phyloP scores from a whole-genome alignment of 2,797 vertebrate species.

The Gallinago solitaria region DNA sequence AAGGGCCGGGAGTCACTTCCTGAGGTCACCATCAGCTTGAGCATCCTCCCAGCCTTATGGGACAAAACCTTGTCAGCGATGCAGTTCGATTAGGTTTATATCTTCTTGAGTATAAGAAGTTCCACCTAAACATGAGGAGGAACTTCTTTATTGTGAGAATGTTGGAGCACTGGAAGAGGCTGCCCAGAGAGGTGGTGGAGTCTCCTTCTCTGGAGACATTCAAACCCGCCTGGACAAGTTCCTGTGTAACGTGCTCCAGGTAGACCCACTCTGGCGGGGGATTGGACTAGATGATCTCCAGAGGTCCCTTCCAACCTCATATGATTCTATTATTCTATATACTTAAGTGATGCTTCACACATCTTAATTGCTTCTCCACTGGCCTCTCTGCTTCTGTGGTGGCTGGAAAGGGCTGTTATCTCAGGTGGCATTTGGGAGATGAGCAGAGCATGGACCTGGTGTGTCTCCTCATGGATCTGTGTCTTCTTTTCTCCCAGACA shows the following conservation, averaged over 20 bases:
- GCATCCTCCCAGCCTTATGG: neutral
- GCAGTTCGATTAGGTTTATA: neutral
- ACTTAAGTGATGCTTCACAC: neutral
- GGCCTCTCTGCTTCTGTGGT: neutral
- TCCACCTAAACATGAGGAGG: too few relatives aligned
- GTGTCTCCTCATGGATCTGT: neutral
- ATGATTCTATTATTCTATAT: too few relatives aligned
- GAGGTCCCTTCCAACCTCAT: too few relatives aligned
- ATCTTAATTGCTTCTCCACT: fast-evolving
- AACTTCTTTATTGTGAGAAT: too few relatives aligned
- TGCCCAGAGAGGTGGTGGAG: too few relatives aligned
- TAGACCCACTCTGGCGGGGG: too few relatives aligned
- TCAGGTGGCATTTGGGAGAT: fast-evolving
- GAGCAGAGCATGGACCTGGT: neutral
- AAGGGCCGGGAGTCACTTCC: neutral
- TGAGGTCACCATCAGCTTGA: neutral
- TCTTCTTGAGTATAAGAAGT: too few relatives aligned
- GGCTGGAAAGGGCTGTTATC: fast-evolving
- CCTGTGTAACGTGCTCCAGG: too few relatives aligned
- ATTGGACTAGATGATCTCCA: too few relatives aligned
- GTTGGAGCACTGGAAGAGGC: too few relatives aligned
- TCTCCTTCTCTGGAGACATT: too few relatives aligned
- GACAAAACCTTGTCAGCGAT: neutral
- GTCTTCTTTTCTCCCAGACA: constrained; percentile 77
- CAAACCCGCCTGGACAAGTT: too few relatives aligned